These are phyloP conservation scores for Colaptes auratus DNA, from an alignment of 2,113 vertebrate genomes.

Conservation along the genomic window DNA sequence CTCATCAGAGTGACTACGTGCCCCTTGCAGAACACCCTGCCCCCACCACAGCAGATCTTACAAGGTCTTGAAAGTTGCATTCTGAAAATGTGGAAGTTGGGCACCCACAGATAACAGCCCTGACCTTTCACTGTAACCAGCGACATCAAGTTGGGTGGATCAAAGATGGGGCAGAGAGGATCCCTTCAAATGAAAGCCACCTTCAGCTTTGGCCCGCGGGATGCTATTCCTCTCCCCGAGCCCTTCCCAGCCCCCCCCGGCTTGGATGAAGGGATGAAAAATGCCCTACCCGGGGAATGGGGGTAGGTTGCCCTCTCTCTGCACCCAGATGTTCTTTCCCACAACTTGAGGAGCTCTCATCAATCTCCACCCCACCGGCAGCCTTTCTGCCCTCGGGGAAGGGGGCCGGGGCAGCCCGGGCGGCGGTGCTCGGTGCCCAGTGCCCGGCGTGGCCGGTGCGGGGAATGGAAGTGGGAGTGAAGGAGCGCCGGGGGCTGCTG, in stretches of 20 bases:
- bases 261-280: neutral
- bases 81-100: slow-evolving; percentile 58
- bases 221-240: neutral
- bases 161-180: neutral
- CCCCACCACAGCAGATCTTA: neutral
- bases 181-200: neutral
- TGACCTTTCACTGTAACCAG: neutral
- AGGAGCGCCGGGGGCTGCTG: neutral
- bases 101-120: slow-evolving; percentile 35
- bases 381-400: no score
- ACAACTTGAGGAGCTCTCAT: neutral
- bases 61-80: slow-evolving; percentile 47
- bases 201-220: neutral
- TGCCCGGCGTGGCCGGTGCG: no score
- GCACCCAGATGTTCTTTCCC: neutral
- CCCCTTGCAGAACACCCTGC: neutral
- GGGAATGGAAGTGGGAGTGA: no score
- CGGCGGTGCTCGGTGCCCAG: neutral
- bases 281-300: neutral
- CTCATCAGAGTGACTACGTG: neutral
- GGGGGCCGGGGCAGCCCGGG: neutral
- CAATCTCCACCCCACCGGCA: neutral
- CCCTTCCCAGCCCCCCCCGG: neutral
- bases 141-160: neutral
- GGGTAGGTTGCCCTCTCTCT: no score